Evolutionary conservation across 2,888 invertebrate species (phyloP), one percentile per base, ranked within the genome.

Genomic region (Pasiphila rectangulata): DNA sequence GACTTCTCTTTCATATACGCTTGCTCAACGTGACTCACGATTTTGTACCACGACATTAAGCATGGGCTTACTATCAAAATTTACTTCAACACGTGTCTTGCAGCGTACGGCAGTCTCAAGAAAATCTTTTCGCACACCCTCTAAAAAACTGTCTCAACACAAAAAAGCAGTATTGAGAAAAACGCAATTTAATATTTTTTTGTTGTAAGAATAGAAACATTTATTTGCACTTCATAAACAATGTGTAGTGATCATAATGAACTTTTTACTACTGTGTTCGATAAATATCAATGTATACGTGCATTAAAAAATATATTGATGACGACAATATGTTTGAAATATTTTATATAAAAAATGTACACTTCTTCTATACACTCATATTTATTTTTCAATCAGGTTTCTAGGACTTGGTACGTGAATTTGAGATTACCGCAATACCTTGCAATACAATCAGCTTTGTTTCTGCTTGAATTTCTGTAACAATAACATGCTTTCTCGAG

Each of bases 1-100:
- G 70, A 64, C 61, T 64, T 69, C 61, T 67, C 70, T 70, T 71
- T 75, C 70, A 70, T 69, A 70, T 69, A 61, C 47, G 59, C 64
- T 57, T 57, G 54, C 51, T 56, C 49, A 54, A 57, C 73, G 70
- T 75, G 77, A 75, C 61, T 75, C 80, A 77, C 73, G 72, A 72
- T 57, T 63, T 59, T 51, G 54, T 57, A 55, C 56, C 40, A 41
- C 60, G 42, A 56, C 48, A 53, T 59, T 59, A 61, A 57, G 54
- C 53, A 63, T 64, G 54, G 59, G 55, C 58, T 56, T 54, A 59
- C 54, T 57, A 57, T 55, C 50, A 40, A 56, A 52, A 57, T 49
- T 50, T 44, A 54, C 37, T 25, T 40, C 25, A 43, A 51, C 54
- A 43, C 46, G 46, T 52, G 55, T 47, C 37, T 42, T 25, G 10